Evolutionary conservation across 2,797 vertebrate genomes (phyloP).

Genomic region (Macroramphosus scolopax): DNA sequence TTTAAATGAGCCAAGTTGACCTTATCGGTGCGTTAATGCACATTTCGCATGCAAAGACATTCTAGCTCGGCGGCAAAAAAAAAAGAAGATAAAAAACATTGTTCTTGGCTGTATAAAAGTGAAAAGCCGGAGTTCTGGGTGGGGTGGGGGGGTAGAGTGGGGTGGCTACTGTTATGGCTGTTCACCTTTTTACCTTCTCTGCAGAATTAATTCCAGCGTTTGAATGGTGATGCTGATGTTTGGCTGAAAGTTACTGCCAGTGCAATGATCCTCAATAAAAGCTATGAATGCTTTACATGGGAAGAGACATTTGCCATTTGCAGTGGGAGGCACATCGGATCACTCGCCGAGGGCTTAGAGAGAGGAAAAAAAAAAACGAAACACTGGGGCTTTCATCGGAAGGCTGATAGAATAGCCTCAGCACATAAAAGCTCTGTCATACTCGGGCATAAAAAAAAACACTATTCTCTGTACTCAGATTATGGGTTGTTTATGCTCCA

Average conservation of each 20-base stretch:
- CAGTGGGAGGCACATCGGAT: conserved; percentile 53
- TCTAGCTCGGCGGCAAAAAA: conserved; percentile 23
- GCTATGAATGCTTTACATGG: conserved; percentile 62
- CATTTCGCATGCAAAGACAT: conserved; percentile 66
- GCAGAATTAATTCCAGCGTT: conserved; percentile 68
- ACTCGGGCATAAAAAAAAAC: conserved; percentile 26
- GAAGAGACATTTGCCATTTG: conserved; percentile 62
- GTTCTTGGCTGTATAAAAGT: conserved; percentile 44
- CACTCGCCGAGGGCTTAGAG: conserved; percentile 41
- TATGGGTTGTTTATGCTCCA: conserved; percentile 59
- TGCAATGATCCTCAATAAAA: conserved; percentile 67
- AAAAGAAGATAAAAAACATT: conserved; percentile 11
- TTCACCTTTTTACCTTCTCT: conserved; percentile 69
- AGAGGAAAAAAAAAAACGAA: conserved; percentile 7
- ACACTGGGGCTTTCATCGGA: conserved; percentile 34
- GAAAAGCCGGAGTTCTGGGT: conserved; percentile 1
- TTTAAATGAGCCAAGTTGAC: conserved; percentile 68
- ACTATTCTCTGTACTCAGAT: conserved; percentile 53
- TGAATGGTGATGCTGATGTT: conserved; percentile 68
- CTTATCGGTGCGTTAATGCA: conserved; percentile 61
- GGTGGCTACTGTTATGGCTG: conserved; percentile 57
- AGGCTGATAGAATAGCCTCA: conserved; percentile 53
- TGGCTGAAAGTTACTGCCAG: conserved; percentile 62
- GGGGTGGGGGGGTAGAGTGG: too few relatives aligned
- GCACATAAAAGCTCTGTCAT: conserved; percentile 49